Base-by-base conservation (phyloP, 2,113 vertebrate genomes). In the Nothobranchius furzeri region DNA sequence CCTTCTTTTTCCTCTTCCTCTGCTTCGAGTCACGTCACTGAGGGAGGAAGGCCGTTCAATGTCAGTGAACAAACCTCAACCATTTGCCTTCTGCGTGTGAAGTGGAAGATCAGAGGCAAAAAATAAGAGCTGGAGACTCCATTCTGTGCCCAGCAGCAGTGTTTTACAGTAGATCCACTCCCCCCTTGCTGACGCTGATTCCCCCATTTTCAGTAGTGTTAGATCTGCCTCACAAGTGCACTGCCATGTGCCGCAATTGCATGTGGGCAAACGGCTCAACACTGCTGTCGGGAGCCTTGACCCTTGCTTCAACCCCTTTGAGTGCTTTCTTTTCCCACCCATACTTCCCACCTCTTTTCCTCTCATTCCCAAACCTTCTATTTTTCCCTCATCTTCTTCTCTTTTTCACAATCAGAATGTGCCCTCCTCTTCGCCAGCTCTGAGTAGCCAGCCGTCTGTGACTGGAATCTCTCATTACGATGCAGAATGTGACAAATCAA, bases 391-490 rank as follows among this genome's bases (percentile, higher is more conserved):
- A 35, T 56, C 20, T 24, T 6, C 12, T 20, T 42, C 13, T 70
- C 36, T 37, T 49, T 35, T 50, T 49, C 40, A 12, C 49, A 60
- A 50, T 70, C 60, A 70, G 68, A 61, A 61, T 65, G 58, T 72
- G 58, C 70, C 64, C 67, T 20, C 20, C 20, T 70, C 50, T 68
- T 57, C 15, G 6, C 42, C 45, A 50, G 56, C 67, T 48, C 57
- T 24, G 46, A 69, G 67, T 59, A 68, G 68, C 73, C 35, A 43
- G 52, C 63, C 42, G 65, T 57, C 61, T 68, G 70, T 59, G 79
- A 85, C 78, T 72, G 75, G 75, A 88, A 76, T 85, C 79, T 50
- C 68, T 83, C 75, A 82, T 83, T 81, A 69, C 24, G 10, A 60
- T 43, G 70, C 48, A 12, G 50, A 82, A 81, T 48, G 76, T 73